Percentiles rank a stretch among this genome's conserved stretches.
Evolutionary conservation across 2,888 invertebrate species (phyloP).

Genomic region (Cheilosia pagana): DNA sequence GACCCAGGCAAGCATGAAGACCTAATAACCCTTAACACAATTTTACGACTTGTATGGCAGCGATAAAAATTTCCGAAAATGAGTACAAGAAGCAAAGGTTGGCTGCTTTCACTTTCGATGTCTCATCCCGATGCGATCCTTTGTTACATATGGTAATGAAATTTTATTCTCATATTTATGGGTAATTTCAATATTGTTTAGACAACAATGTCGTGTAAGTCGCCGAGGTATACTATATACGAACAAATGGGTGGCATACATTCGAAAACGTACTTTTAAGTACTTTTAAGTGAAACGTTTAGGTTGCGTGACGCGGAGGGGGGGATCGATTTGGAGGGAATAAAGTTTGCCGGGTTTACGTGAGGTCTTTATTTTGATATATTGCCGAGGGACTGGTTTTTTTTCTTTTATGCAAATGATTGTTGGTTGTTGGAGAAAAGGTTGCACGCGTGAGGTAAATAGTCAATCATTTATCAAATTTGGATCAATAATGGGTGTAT

Average conservation of each 20-base stretch:
- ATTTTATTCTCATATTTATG: conserved; percentile 73
- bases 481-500: background rate
- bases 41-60: conserved; percentile 60
- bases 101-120: conserved; percentile 65
- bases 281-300: conserved; percentile 60
- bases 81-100: conserved; percentile 39
- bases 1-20: conserved; percentile 65
- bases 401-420: conserved; percentile 15
- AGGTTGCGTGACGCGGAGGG: conserved; percentile 11
- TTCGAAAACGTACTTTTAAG: conserved; percentile 49
- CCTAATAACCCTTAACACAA: conserved; percentile 71
- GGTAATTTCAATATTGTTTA: conserved; percentile 72
- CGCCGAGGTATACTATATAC: background rate
- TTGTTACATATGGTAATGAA: conserved; percentile 62
- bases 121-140: conserved; percentile 48
- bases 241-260: background rate
- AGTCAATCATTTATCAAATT: conserved; percentile 12
- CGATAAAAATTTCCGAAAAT: conserved; percentile 52
- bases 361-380: conserved; percentile 45
- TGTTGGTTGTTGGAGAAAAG: background rate
- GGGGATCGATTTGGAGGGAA: conserved; percentile 7
- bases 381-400: background rate
- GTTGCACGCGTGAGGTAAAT: background rate
- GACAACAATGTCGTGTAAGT: conserved; percentile 54
- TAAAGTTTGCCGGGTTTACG: conserved; percentile 38